Evolutionary conservation across 2,797 vertebrate genomes (phyloP).

Genomic region (Hydrolagus colliei): DNA sequence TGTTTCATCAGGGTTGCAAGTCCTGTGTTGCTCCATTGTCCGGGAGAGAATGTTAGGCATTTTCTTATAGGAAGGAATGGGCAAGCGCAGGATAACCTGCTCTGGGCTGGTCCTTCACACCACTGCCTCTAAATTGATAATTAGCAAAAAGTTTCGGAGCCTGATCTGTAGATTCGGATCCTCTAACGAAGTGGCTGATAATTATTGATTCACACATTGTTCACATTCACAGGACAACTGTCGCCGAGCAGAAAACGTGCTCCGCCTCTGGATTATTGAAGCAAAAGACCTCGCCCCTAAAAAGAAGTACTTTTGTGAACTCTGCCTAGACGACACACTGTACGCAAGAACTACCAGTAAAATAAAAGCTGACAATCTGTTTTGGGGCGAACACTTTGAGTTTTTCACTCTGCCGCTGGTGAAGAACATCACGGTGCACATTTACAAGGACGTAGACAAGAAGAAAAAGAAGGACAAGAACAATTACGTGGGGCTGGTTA

Average conservation of each 20-base stretch:
- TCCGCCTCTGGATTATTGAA: conserved; percentile 93
- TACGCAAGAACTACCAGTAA: conserved; percentile 94
- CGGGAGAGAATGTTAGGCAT: not conserved
- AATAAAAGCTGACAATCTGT: conserved; percentile 79
- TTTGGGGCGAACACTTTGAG: conserved; percentile 95
- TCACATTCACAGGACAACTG: conserved; percentile 73
- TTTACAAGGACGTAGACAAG: conserved; percentile 87
- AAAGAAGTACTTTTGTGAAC: conserved; percentile 94
- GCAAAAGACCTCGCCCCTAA: conserved; percentile 89
- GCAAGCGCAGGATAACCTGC: not conserved
- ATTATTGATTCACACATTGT: not conserved
- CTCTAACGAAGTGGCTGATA: not conserved
- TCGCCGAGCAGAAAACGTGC: conserved; percentile 76
- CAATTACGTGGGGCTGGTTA: conserved; percentile 88
- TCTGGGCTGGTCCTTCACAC: not conserved
- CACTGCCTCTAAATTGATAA: not conserved
- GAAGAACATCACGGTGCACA: conserved; percentile 82
- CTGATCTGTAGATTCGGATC: too few species aligned
- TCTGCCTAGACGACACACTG: conserved; percentile 89
- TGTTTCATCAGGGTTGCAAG: too few species aligned
- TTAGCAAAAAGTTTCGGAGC: too few species aligned
- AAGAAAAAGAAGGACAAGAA: conserved; percentile 97
- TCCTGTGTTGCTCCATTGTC: not conserved
- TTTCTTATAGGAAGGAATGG: not conserved
- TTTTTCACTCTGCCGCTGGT: conserved; percentile 72